Conservation (phyloP, 2,113 vertebrate genomes). For the Chitala chitala region DNA sequence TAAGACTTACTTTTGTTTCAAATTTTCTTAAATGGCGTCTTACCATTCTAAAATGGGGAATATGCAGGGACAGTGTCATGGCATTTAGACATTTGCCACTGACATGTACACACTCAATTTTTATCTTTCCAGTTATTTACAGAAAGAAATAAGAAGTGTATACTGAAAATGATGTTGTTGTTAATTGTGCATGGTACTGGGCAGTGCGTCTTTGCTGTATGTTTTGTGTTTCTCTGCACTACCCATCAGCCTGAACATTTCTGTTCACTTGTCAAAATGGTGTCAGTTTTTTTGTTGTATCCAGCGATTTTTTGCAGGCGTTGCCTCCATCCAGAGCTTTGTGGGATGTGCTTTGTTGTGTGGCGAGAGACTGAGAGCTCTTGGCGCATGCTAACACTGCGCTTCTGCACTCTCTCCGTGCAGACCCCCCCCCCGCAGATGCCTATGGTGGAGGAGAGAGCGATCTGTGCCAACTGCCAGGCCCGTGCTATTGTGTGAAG, state of each 20-base stretch:
- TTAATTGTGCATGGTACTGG: neutral
- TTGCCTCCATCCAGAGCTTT: neutral
- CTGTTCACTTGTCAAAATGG: slow-evolving; percentile 14
- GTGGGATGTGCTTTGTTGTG: slow-evolving; percentile 2
- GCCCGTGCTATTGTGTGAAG: neutral
- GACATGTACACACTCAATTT: too few relatives aligned
- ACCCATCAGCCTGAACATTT: neutral
- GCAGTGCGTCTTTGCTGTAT: neutral
- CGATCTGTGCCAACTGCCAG: neutral
- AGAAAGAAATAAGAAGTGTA: too few relatives aligned
- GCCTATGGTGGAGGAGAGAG: neutral
- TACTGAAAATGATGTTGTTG: too few relatives aligned
- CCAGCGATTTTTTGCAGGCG: neutral
- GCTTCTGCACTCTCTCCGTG: neutral
- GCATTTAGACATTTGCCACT: neutral
- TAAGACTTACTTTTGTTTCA: slow-evolving; percentile 3
- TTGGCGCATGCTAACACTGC: neutral
- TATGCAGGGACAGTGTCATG: neutral
- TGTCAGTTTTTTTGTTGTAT: neutral
- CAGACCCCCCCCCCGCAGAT: neutral
- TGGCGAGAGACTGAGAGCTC: slow-evolving; percentile 14
- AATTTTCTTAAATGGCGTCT: slow-evolving; percentile 1
- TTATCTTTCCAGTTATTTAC: neutral
- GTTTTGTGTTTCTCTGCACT: neutral
- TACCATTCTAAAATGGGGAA: neutral